Evolutionary conservation across 2,797 vertebrate species (phyloP).

Genomic region (Eospalax fontanierii): DNA sequence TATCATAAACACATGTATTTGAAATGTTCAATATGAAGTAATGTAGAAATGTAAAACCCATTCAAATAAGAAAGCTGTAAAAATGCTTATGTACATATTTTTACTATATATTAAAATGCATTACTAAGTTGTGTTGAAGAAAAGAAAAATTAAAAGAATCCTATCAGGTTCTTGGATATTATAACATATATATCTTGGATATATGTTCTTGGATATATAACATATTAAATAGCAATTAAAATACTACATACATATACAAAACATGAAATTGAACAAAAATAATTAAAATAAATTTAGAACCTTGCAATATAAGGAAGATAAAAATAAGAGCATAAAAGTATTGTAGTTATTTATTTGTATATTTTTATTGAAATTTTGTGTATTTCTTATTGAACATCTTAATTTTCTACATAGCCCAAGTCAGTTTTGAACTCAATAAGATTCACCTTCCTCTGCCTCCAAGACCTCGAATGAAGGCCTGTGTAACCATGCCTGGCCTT

Average conservation of each 20-base stretch:
- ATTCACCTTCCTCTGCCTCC: too few relatives aligned
- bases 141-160: background rate
- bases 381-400: too few relatives aligned
- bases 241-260: background rate
- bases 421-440: too few relatives aligned
- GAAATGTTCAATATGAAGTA: too few relatives aligned
- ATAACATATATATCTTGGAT: too few relatives aligned
- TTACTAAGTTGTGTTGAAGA: background rate
- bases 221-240: background rate
- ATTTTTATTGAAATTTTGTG: too few relatives aligned
- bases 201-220: background rate
- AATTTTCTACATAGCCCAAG: too few relatives aligned
- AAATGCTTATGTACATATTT: background rate
- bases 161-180: background rate
- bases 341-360: background rate
- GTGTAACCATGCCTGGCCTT: too few relatives aligned
- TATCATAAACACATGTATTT: too few relatives aligned
- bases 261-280: background rate
- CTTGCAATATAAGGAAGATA: background rate
- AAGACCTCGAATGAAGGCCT: too few relatives aligned
- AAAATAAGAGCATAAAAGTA: background rate
- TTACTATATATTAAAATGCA: background rate
- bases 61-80: background rate
- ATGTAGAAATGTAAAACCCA: background rate
- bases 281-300: background rate